These are phyloP conservation scores for Pachliopta kotzebuea DNA, from an alignment of 2,888 invertebrate genomes.

Conservation along the genomic window DNA sequence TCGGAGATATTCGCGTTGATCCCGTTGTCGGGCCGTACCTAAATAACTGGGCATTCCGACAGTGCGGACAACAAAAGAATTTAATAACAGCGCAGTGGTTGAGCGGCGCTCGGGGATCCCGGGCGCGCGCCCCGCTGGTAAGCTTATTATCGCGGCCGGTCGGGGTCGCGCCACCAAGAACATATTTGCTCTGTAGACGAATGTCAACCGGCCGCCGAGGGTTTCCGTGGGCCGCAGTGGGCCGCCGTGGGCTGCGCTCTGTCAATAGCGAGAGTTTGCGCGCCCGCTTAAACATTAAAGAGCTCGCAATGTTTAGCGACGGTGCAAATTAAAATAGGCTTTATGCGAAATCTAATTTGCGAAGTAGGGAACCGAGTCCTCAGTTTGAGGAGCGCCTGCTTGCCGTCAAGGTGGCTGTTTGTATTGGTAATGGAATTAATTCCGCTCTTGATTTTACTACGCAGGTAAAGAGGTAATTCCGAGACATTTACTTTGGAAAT, in stretches of 20 bases:
- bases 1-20: slow-evolving; percentile 63
- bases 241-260: slow-evolving; percentile 45
- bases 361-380: slow-evolving; percentile 63
- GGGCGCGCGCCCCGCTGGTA: slow-evolving; percentile 58
- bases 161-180: slow-evolving; percentile 52
- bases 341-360: slow-evolving; percentile 78
- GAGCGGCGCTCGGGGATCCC: slow-evolving; percentile 47
- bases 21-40: slow-evolving; percentile 58
- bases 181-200: slow-evolving; percentile 71
- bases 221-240: slow-evolving; percentile 44
- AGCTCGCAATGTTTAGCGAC: slow-evolving; percentile 73
- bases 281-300: slow-evolving; percentile 74
- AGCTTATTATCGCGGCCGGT: slow-evolving; percentile 71
- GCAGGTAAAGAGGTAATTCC: slow-evolving; percentile 36
- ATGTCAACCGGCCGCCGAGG: slow-evolving; percentile 60
- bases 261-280: slow-evolving; percentile 62
- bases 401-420: slow-evolving; percentile 62
- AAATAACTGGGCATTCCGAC: slow-evolving; percentile 67
- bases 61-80: slow-evolving; percentile 70
- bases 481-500: slow-evolving; percentile 48
- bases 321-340: slow-evolving; percentile 79
- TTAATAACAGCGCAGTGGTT: slow-evolving; percentile 65
- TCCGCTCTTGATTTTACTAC: slow-evolving; percentile 59
- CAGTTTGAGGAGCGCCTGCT: slow-evolving; percentile 60
- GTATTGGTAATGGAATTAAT: slow-evolving; percentile 75